phyloP scores from a whole-genome alignment of 2,113 vertebrate species.

The Entomyzon cyanotis region DNA sequence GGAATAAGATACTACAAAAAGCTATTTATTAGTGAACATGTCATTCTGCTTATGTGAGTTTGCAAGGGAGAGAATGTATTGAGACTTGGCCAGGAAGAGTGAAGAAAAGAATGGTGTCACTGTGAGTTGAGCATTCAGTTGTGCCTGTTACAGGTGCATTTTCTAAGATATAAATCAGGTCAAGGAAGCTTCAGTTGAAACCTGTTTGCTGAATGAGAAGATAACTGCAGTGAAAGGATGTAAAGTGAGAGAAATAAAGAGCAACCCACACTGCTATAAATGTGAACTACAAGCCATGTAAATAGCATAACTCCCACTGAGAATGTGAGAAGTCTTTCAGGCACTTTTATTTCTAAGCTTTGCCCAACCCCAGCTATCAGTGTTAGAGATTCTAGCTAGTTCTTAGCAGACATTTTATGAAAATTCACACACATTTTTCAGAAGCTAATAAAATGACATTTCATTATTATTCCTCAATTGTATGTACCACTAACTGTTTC shows the following conservation, averaged over 20 bases:
- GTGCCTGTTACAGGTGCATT: neutral
- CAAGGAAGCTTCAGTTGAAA: neutral
- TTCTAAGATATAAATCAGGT: neutral
- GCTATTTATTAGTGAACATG: neutral
- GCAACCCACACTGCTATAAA: neutral
- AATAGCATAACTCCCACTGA: neutral
- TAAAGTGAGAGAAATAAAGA: slow-evolving; percentile 37
- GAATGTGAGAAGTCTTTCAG: neutral
- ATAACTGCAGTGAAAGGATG: neutral
- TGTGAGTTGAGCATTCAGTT: neutral
- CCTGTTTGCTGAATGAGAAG: neutral
- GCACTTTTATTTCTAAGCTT: neutral
- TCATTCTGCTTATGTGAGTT: neutral
- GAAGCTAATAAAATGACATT: neutral
- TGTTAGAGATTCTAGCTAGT: neutral
- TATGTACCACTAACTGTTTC: neutral
- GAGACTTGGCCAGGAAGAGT: neutral
- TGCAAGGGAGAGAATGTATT: neutral
- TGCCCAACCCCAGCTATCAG: neutral
- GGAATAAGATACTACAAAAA: neutral
- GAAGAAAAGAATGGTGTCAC: neutral
- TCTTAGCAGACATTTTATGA: neutral
- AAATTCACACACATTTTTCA: neutral
- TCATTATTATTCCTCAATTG: neutral
- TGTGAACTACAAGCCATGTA: neutral